phyloP scores from a whole-genome alignment of 2,797 vertebrate genomes.

The Propithecus perrieri region DNA sequence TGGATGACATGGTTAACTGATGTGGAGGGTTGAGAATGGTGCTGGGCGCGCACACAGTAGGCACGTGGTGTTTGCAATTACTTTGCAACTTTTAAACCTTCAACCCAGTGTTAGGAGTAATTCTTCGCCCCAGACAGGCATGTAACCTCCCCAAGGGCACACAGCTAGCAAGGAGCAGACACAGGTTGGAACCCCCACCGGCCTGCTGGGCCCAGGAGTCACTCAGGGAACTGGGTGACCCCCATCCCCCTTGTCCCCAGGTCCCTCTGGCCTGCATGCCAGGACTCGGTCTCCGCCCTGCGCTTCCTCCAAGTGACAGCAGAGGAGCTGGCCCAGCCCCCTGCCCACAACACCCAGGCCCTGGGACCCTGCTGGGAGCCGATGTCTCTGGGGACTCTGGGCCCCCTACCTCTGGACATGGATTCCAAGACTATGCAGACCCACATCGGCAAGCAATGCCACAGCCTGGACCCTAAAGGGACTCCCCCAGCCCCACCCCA shows the following conservation, averaged over 20 bases:
- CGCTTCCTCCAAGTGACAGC: constrained; percentile 89
- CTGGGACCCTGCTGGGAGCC: constrained; percentile 34
- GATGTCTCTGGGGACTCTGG: constrained; percentile 20
- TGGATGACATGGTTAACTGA: not conserved
- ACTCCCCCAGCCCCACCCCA: not conserved
- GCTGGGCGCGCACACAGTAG: not conserved
- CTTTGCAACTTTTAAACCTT: constrained; percentile 21
- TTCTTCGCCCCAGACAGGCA: not conserved
- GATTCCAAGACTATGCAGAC: constrained; percentile 86
- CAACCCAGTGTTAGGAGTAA: not conserved
- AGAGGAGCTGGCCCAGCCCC: constrained; percentile 80
- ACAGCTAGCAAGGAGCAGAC: not conserved
- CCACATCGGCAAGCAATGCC: constrained; percentile 88
- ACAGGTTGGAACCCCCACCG: not conserved
- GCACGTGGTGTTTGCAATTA: not conserved
- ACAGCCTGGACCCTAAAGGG: constrained; percentile 58
- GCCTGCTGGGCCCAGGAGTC: not conserved
- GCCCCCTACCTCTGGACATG: constrained; percentile 47
- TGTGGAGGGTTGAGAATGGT: not conserved
- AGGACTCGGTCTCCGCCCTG: constrained; percentile 76
- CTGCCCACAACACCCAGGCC: constrained; percentile 22
- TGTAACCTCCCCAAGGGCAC: no score
- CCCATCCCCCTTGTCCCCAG: constrained; percentile 62
- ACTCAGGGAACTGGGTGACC: not conserved
- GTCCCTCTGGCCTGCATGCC: constrained; percentile 74